These are phyloP conservation scores for Isaurus tuberculatus DNA, from an alignment of 92 coral and sea anemone genomes.

Conservation along the genomic window DNA sequence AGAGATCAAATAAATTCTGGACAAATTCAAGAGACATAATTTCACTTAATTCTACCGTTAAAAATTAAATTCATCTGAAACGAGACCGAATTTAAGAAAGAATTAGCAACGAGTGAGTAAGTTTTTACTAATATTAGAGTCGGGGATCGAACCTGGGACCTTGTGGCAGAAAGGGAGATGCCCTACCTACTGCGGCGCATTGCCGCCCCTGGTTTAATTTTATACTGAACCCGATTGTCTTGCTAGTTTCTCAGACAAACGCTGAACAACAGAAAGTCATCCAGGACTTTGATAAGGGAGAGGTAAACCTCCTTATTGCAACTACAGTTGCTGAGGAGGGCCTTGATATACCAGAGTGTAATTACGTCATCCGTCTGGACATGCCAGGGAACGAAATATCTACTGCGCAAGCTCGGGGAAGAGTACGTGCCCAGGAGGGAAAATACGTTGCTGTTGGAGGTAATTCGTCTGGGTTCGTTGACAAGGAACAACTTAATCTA, in stretches of 20 bases:
- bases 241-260: constrained; percentile 85
- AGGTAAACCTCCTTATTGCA: constrained; percentile 87
- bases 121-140: too few species aligned
- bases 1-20: too few species aligned
- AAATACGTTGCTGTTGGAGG: constrained; percentile 30
- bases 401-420: constrained; percentile 73
- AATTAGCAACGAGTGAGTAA: too few species aligned
- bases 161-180: too few species aligned
- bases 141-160: too few species aligned
- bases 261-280: constrained; percentile 80
- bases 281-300: constrained; percentile 78
- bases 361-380: constrained; percentile 53
- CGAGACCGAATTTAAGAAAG: too few species aligned
- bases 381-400: constrained; percentile 69
- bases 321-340: constrained; percentile 90
- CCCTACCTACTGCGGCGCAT: too few species aligned
- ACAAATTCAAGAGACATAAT: too few species aligned
- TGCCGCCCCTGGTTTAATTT: too few species aligned
- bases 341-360: constrained; percentile 47
- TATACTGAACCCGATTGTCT: not conserved
- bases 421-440: constrained; percentile 37
- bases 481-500: constrained; percentile 39
- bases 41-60: too few species aligned
- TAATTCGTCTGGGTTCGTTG: constrained; percentile 4
- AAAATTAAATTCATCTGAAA: too few species aligned